Base-by-base conservation (phyloP, 2,113 vertebrate genomes). In the Sceloporus undulatus region DNA sequence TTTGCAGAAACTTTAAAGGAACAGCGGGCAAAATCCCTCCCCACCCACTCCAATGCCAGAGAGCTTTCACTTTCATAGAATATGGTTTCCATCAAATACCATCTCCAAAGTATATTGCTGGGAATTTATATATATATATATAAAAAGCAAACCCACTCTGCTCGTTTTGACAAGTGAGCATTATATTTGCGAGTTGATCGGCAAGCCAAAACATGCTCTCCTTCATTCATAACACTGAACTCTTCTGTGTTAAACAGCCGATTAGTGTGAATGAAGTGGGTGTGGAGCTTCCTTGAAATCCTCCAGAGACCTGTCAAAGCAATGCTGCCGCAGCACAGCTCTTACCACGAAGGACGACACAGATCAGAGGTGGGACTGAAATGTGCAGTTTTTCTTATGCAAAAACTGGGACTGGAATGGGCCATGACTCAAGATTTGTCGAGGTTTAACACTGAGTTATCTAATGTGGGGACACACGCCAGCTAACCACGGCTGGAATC, bases 251-350 rank as follows among this genome's bases (percentile, higher is more conserved):
- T 95, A 92, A 96, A 92, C 90, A 93, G 92, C 85, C 87, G 85
- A 95, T 93, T 95, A 93, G 92, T 89, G 86, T 90, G 94, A 96
- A 96, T 91, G 90, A 95, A 94, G 90, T 89, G 91, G 86, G 86
- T 94, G 88, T 95, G 86, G 94, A 95, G 93, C 88, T 92, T 94
- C 91, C 93, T 95, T 92, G 86, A 85, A 92, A 94, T 95, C 95
- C 92, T 95, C 92, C 86, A 92, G 90, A 94, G 93, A 91, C 75
- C 91, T 94, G 92, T 95, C 92, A 96, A 94, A 96, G 94, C 91
- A 94, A 91, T 96, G 90, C 85, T 91, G 92, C 91, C 76, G 90
- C 88, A 82, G 91, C 91, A 91, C 92, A 74, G 81, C 59, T 91
- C 94, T 91, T 86, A 87, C 92, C 85, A 93, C 87, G 70, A 90